Percentiles rank a stretch among this genome's conserved stretches.
Evolutionary conservation across 2,888 invertebrate species (phyloP).

Genomic region (Eucriotettix oculatus): DNA sequence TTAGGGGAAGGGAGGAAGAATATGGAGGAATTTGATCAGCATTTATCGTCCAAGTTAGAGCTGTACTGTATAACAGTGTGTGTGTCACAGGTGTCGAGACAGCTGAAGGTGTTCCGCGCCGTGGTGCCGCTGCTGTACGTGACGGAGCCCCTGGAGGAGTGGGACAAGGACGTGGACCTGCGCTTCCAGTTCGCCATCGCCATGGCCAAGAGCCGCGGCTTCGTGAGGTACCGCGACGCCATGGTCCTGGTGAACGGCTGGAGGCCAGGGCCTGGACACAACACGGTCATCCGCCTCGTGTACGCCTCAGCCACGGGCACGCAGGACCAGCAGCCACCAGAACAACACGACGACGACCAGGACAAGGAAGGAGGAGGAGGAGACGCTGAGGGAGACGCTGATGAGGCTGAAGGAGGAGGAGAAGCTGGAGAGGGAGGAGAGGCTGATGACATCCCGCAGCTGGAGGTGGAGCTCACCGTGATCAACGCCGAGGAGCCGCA

Average conservation of each 20-base stretch:
- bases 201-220: conserved; percentile 69
- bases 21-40: too few species aligned
- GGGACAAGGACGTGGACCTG: conserved; percentile 82
- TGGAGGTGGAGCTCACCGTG: too few species aligned
- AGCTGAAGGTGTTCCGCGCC: background rate
- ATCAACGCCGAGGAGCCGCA: background rate
- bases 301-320: conserved; percentile 29
- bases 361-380: too few species aligned
- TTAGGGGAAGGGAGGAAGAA: too few species aligned
- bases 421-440: background rate
- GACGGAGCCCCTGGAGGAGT: conserved; percentile 54
- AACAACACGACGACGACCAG: too few species aligned
- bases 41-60: too few species aligned
- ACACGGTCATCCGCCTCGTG: conserved; percentile 90
- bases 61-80: too few species aligned
- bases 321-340: background rate
- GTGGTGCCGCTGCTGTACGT: conserved; percentile 8
- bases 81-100: background rate
- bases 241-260: conserved; percentile 92
- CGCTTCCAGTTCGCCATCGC: conserved; percentile 68
- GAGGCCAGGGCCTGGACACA: conserved; percentile 87
- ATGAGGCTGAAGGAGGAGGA: background rate
- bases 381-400: background rate
- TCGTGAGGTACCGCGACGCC: conserved; percentile 70
- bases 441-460: background rate